A percentile compares a stretch with the other conserved stretches of the same genome.
phyloP scores from a whole-genome alignment of 1,140 invertebrate genomes.

The Hylaeus anthracinus region DNA sequence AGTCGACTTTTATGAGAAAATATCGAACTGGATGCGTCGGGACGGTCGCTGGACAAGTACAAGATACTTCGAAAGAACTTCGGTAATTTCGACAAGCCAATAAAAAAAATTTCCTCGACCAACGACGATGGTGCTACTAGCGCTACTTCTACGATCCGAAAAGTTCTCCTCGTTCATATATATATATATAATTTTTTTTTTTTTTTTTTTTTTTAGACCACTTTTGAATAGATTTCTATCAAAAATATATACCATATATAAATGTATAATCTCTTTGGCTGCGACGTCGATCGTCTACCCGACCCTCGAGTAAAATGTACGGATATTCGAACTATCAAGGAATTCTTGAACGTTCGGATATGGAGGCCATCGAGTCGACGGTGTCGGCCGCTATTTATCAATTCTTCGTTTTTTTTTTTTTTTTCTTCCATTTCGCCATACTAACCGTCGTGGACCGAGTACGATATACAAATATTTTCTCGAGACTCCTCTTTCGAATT shows the following conservation, averaged over 20 bases:
- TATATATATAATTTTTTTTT: too few relatives aligned
- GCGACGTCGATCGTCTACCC: conserved; percentile 62
- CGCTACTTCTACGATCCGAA: not conserved
- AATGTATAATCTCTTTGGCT: conserved; percentile 49
- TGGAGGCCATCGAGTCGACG: conserved; percentile 67
- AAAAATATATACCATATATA: conserved; percentile 74
- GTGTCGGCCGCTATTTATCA: conserved; percentile 37
- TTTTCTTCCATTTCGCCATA: not conserved
- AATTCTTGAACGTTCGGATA: conserved; percentile 79
- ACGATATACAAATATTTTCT: not conserved
- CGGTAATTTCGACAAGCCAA: not conserved
- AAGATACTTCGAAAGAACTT: not conserved
- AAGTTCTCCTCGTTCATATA: not conserved
- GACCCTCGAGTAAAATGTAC: conserved; percentile 75
- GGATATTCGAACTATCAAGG: conserved; percentile 79
- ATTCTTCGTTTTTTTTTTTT: not conserved
- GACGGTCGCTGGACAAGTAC: not conserved
- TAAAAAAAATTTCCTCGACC: conserved; percentile 2
- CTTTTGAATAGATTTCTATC: conserved; percentile 72
- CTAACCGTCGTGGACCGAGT: conserved; percentile 41
- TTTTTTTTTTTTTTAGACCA: conserved; percentile 59
- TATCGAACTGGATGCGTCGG: conserved; percentile 29
- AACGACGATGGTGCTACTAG: not conserved
- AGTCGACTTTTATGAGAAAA: conserved; percentile 27
- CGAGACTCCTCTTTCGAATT: not conserved